These are phyloP conservation scores for Pelecanoides urinatrix DNA, from an alignment of 2,113 vertebrate genomes.

Conservation along the genomic window DNA sequence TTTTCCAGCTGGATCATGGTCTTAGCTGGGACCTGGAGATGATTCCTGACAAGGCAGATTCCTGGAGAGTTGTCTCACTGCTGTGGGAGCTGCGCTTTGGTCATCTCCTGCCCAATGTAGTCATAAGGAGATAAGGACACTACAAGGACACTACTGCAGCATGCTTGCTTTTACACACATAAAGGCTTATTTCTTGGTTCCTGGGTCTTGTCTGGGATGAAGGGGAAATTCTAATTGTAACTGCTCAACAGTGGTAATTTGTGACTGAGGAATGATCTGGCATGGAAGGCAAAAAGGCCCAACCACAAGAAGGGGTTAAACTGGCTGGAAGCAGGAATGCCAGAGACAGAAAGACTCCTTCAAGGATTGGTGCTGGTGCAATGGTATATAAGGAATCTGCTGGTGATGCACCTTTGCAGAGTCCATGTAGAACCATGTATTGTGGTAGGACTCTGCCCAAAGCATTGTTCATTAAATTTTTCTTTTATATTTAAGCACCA, in stretches of 20 bases:
- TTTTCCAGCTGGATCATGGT: background rate
- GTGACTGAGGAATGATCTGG: background rate
- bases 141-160: background rate
- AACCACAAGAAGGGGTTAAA: background rate
- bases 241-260: background rate
- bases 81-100: background rate
- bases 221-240: background rate
- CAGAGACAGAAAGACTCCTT: background rate
- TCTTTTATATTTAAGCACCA: background rate
- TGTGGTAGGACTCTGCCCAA: background rate
- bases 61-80: background rate
- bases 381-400: background rate
- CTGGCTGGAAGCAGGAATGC: background rate
- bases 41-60: background rate
- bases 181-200: background rate
- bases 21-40: background rate
- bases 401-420: background rate
- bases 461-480: background rate
- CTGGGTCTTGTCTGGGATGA: background rate
- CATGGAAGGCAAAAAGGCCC: background rate
- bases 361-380: background rate
- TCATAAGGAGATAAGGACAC: background rate
- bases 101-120: accelerated
- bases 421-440: too few species aligned
- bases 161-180: background rate